phyloP scores from a whole-genome alignment of 2,113 vertebrate species.

The Siniperca knerii region DNA sequence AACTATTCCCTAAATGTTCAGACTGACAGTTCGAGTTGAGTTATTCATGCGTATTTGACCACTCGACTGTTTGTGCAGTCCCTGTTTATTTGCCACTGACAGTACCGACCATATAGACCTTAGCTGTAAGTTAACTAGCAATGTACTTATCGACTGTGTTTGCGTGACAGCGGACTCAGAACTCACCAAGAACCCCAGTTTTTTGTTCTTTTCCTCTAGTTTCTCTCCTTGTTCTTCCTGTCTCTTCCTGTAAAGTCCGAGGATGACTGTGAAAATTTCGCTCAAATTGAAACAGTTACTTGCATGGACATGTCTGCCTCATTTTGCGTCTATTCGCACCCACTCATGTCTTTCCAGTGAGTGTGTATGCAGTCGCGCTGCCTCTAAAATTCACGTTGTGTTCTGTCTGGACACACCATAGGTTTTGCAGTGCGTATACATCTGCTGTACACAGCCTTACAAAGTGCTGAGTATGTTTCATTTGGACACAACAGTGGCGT shows the following conservation, averaged over 20 bases:
- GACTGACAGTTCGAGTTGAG: too few species aligned
- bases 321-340: too few species aligned
- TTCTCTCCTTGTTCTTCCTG: neutral
- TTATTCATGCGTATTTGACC: neutral
- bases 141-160: too few species aligned
- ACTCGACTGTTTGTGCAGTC: neutral
- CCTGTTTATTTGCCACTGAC: neutral
- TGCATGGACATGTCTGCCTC: too few species aligned
- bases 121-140: neutral
- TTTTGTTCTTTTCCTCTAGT: too few species aligned
- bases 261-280: too few species aligned
- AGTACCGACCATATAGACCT: neutral
- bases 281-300: too few species aligned
- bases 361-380: too few species aligned
- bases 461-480: constrained; percentile 23
- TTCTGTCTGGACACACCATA: neutral
- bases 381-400: neutral
- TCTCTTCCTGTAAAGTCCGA: too few species aligned
- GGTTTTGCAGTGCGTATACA: neutral
- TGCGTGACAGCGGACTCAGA: too few species aligned
- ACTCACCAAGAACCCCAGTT: too few species aligned
- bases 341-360: neutral
- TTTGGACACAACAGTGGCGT: neutral
- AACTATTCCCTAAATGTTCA: too few species aligned
- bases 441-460: constrained; percentile 9